These are phyloP conservation scores for Bombus vancouverensis DNA, from an alignment of 1,140 invertebrate species.

Conservation along the genomic window DNA sequence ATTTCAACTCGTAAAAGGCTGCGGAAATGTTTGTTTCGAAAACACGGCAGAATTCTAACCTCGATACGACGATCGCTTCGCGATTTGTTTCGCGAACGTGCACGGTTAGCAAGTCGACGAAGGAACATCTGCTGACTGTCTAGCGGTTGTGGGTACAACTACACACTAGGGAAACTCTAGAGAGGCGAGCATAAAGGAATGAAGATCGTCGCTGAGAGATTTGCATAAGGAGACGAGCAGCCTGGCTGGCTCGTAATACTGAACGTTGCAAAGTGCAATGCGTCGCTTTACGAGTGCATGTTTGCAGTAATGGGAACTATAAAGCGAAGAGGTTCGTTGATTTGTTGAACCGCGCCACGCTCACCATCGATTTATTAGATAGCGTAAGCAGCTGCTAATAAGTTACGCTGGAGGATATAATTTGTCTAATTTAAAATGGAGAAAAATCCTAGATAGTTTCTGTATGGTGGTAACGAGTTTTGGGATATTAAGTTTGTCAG, in stretches of 20 bases:
- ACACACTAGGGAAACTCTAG: constrained; percentile 1
- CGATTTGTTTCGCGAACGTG: background rate
- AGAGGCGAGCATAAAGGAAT: constrained; percentile 3
- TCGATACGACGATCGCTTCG: background rate
- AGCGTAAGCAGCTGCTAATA: background rate
- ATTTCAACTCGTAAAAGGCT: too few species aligned
- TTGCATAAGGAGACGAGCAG: constrained; percentile 32
- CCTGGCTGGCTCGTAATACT: background rate
- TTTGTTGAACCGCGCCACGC: background rate
- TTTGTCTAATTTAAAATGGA: background rate
- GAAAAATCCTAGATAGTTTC: background rate
- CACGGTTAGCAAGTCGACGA: background rate
- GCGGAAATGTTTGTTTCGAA: background rate
- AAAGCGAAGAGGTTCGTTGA: constrained; percentile 27
- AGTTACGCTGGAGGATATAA: background rate
- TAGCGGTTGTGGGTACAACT: constrained; percentile 5
- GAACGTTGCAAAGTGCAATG: constrained; percentile 16
- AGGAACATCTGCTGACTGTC: constrained; percentile 22
- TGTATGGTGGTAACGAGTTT: too few species aligned
- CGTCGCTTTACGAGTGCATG: constrained; percentile 28
- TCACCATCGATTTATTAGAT: constrained; percentile 44
- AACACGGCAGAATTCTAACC: background rate
- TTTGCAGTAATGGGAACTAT: constrained; percentile 39
- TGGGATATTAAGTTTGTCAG: too few species aligned
- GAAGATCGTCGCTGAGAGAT: constrained; percentile 38